Evolutionary conservation across 2,888 invertebrate species (phyloP).

Genomic region (Macrosoma leucophasiata): DNA sequence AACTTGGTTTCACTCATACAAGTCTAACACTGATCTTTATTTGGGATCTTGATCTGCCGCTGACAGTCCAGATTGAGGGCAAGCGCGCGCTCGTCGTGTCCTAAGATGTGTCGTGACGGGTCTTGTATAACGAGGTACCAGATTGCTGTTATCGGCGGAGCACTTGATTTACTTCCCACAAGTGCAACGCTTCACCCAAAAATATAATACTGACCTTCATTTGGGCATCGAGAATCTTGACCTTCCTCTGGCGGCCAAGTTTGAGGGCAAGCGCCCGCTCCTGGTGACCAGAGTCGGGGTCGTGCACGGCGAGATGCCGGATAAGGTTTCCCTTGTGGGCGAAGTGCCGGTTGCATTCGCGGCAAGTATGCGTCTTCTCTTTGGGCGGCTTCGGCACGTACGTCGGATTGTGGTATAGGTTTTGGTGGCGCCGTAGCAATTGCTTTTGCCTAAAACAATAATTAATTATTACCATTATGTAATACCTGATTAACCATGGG

Average conservation of each 20-base stretch:
- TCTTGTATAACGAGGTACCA: constrained; percentile 96
- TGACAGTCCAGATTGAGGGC: constrained; percentile 87
- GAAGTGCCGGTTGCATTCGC: constrained; percentile 84
- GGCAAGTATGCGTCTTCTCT: constrained; percentile 93
- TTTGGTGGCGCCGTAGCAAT: constrained; percentile 91
- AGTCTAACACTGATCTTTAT: constrained; percentile 43
- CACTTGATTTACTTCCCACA: constrained; percentile 84
- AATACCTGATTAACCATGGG: neutral
- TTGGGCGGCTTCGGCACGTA: constrained; percentile 92
- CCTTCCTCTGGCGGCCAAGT: constrained; percentile 85
- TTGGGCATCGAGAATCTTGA: constrained; percentile 77
- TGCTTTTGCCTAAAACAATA: constrained; percentile 86
- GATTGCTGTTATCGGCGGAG: constrained; percentile 92
- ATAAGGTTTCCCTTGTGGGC: constrained; percentile 94
- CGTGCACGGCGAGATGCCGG: constrained; percentile 93
- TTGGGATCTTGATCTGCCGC: constrained; percentile 79
- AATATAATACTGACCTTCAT: constrained; percentile 43
- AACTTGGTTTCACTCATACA: no score
- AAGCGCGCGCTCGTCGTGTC: constrained; percentile 82
- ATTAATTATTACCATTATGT: neutral
- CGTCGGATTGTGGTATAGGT: constrained; percentile 93
- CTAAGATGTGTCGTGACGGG: constrained; percentile 88
- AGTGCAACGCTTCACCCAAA: no score
- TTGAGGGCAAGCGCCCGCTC: constrained; percentile 85
- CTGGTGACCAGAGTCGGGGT: constrained; percentile 86